phyloP scores from a whole-genome alignment of 2,888 invertebrate species.

The Tetanocera ferruginea region DNA sequence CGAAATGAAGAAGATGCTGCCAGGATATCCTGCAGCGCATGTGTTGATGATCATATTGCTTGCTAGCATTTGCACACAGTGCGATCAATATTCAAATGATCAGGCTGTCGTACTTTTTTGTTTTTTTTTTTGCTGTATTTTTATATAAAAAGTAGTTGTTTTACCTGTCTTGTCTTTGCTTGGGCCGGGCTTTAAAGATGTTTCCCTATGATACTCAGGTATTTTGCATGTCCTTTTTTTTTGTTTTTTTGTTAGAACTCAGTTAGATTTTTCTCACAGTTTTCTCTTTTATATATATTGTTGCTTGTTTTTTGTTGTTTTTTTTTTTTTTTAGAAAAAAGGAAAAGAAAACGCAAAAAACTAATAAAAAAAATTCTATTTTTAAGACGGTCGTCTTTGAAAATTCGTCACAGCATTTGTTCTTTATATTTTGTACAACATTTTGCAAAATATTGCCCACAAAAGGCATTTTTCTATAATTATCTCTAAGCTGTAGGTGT shows the following conservation, averaged over 20 bases:
- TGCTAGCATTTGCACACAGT: neutral
- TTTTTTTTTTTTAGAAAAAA: neutral
- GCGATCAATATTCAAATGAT: conserved; percentile 25
- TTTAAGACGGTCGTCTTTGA: neutral
- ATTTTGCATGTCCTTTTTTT: conserved; percentile 28
- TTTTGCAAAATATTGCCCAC: conserved; percentile 21
- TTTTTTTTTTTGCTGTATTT: neutral
- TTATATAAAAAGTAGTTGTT: neutral
- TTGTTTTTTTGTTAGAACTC: neutral
- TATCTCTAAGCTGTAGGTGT: conserved; percentile 32
- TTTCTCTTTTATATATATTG: neutral
- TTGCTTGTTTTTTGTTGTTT: neutral
- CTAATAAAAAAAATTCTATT: neutral
- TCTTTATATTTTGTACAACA: neutral
- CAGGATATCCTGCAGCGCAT: conserved; percentile 11
- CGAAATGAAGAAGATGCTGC: neutral
- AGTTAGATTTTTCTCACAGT: conserved; percentile 4
- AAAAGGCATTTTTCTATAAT: conserved; percentile 33
- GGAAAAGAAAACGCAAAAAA: neutral
- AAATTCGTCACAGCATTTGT: conserved; percentile 18
- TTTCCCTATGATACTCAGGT: neutral
- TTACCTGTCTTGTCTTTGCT: neutral
- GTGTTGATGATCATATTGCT: conserved; percentile 19
- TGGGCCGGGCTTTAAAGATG: neutral
- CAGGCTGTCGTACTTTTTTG: neutral